A percentile compares a stretch with the other conserved stretches of the same genome.
Evolutionary conservation across 64 coral and sea anemone species (phyloP).

Genomic region (Stichodactyla helianthus): DNA sequence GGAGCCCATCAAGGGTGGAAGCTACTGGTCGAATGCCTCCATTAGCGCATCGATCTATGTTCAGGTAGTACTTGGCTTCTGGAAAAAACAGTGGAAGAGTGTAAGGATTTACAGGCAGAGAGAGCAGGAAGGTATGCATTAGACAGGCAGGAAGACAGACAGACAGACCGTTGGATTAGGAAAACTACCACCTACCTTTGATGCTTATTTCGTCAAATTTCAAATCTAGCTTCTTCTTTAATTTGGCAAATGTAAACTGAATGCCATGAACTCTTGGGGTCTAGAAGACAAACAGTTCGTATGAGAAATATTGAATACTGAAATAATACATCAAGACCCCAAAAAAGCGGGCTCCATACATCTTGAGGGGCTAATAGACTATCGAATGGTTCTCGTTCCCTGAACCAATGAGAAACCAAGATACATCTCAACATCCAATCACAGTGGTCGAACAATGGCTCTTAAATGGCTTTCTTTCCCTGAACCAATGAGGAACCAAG

Average conservation of each 20-base stretch:
- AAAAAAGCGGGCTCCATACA: neutral
- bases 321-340: too few species aligned
- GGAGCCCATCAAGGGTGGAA: slow-evolving; percentile 57
- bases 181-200: slow-evolving; percentile 16
- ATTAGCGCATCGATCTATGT: slow-evolving; percentile 61
- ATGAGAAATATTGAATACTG: neutral
- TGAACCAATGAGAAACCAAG: neutral
- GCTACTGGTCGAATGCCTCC: slow-evolving; percentile 52
- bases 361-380: neutral
- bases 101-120: neutral
- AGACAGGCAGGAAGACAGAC: neutral
- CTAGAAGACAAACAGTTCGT: neutral
- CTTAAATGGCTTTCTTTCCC: neutral
- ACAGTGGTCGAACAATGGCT: neutral
- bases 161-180: neutral
- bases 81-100: neutral
- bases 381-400: neutral
- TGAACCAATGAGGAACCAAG: neutral
- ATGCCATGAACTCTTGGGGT: slow-evolving; percentile 45
- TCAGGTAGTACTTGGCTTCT: slow-evolving; percentile 54
- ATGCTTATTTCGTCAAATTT: slow-evolving; percentile 29
- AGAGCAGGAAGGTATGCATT: neutral
- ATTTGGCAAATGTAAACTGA: slow-evolving; percentile 29
- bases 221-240: slow-evolving; percentile 55
- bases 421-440: neutral